A percentile compares a stretch with the other conserved stretches of the same genome.
phyloP scores from a whole-genome alignment of 2,797 vertebrate genomes.

The Calcarius lapponicus region DNA sequence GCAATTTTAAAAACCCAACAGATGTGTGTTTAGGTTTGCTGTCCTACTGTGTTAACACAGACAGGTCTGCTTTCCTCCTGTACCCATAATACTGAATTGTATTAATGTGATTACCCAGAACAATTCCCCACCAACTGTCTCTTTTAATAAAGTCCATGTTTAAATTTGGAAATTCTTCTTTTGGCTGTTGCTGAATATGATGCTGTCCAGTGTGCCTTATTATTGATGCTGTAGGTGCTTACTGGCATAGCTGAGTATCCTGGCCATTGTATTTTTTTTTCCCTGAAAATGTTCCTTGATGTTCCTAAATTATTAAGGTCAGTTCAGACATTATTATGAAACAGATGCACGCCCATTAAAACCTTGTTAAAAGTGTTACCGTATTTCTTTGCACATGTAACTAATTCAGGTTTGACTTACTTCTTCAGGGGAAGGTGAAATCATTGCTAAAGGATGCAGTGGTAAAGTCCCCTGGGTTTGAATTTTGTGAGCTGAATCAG shows the following conservation, averaged over 20 bases:
- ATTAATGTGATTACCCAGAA: neutral
- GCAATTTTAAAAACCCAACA: neutral
- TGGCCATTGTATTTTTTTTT: neutral
- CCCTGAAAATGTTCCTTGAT: neutral
- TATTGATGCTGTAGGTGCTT: neutral
- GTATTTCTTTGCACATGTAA: neutral
- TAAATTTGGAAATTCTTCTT: neutral
- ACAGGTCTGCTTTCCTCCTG: neutral
- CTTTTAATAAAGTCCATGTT: neutral
- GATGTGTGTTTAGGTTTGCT: neutral
- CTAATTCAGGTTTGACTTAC: slow-evolving; percentile 41
- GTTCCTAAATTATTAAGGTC: neutral
- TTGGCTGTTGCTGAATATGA: neutral
- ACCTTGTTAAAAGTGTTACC: slow-evolving; percentile 16
- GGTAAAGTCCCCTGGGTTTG: neutral
- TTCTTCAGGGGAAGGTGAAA: neutral
- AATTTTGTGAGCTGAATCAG: neutral
- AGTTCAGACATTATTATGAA: neutral
- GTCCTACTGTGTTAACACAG: neutral
- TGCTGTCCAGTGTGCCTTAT: neutral
- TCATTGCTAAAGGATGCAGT: neutral
- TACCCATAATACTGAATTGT: neutral
- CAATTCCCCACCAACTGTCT: neutral
- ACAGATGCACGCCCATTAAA: neutral
- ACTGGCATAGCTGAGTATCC: neutral